Base-by-base conservation (phyloP, 1,140 invertebrate genomes). In the Colletes latitarsis region DNA sequence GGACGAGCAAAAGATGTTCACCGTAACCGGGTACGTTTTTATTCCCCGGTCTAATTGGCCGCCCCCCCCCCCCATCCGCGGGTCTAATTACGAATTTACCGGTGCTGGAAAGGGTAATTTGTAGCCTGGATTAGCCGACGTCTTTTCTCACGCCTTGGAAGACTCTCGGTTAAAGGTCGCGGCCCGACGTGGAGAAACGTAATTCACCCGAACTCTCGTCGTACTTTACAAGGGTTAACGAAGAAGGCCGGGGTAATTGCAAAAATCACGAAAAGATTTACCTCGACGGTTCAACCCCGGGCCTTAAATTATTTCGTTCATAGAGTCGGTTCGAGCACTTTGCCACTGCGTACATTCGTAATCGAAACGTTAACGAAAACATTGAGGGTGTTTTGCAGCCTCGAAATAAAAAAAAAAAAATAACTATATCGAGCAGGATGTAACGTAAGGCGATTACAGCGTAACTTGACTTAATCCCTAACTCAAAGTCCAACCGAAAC, bases 31-130 rank as follows among this genome's bases (percentile, higher is more conserved):
- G 9, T 41, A 55, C 17, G 30, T 19, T 70, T 52, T 67, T 15
- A 49, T 52, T 67, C n/a, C 4, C 66, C 41, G 21, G 30, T 76
- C 55, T 74, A 57, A 15, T 46, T 46, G 49, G 8, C 21, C n/a
- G n/a, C 30, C 30, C 30, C 30, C 30, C 0, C 53, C 68, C 70
- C 39, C 75, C 21, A 17, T 70, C 30, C 68, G 64, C 14, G 43
- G 55, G 41, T 55, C 70, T 79, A 72, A 79, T 79, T 79, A 73
- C 69, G 69, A 79, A 72, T 81, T 77, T 75, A 49, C 46, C 39
- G 14, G 21, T n/a, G 55, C 69, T 43, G 60, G 57, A 55, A 74
- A 52, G 58, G 57, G 81, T 84, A 84, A 83, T 84, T 86, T 84
- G 82, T 72, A 72, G 75, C 68, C 52, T 66, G 78, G 62, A 85